These are phyloP conservation scores for Hedychridium roseum DNA, from an alignment of 2,888 invertebrate genomes.

Conservation along the genomic window DNA sequence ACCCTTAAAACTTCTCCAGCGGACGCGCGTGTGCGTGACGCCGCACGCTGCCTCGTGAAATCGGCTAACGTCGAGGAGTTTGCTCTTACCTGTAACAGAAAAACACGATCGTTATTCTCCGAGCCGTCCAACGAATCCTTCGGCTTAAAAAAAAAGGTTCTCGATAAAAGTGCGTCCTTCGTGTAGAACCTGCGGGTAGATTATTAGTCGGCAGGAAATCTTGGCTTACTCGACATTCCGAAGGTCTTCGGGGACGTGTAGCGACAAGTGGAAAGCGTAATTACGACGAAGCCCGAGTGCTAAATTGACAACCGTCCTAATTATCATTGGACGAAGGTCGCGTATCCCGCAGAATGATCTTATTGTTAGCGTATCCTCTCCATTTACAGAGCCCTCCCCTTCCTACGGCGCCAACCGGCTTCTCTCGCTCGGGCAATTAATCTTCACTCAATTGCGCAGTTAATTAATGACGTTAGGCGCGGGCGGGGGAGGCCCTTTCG, in stretches of 20 bases:
- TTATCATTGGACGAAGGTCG: constrained; percentile 29
- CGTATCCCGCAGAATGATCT: constrained; percentile 31
- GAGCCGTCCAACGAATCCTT: no score
- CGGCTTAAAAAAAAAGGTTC: no score
- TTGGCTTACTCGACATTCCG: no score
- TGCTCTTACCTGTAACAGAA: constrained; percentile 43
- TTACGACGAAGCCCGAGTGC: constrained; percentile 25
- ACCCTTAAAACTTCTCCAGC: constrained; percentile 28
- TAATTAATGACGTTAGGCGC: constrained; percentile 48
- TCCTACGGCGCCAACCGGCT: constrained; percentile 11
- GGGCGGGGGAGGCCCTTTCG: constrained; percentile 21
- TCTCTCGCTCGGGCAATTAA: constrained; percentile 41
- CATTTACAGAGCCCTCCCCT: constrained; percentile 16
- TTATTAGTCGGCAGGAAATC: no score
- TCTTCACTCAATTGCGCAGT: constrained; percentile 50
- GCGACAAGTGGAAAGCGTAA: constrained; percentile 26
- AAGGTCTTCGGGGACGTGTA: no score
- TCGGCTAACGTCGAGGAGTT: no score
- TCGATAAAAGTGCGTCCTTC: no score
- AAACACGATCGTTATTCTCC: constrained; percentile 10
- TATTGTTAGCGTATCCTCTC: constrained; percentile 33
- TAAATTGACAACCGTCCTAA: constrained; percentile 44
- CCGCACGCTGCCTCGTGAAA: constrained; percentile 5
- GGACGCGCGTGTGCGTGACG: constrained; percentile 19
- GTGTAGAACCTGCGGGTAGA: no score